Evolutionary conservation across 2,888 invertebrate species (phyloP).

Genomic region (Papilio demoleus): DNA sequence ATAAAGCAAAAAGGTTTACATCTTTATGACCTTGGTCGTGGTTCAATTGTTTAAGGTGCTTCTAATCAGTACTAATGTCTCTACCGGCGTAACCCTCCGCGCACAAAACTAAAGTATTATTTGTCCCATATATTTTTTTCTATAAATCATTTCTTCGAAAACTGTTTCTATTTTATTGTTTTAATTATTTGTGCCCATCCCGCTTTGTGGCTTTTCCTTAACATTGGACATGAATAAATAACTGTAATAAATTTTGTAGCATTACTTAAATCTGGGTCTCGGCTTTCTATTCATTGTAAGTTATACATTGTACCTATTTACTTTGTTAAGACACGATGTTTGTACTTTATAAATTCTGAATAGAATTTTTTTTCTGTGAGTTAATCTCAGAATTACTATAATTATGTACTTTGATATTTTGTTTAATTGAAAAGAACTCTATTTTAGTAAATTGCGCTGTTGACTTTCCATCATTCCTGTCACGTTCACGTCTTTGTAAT

Average conservation of each 20-base stretch:
- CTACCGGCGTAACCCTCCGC: no score
- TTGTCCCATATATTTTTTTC: not conserved
- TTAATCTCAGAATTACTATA: no score
- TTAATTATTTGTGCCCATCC: conserved; percentile 27
- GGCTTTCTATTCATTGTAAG: conserved; percentile 7
- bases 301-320: not conserved
- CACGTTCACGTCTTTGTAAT: conserved; percentile 23
- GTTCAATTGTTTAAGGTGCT: no score
- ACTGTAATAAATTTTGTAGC: conserved; percentile 27
- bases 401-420: no score
- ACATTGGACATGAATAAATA: conserved; percentile 28
- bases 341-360: not conserved
- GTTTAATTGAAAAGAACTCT: not conserved
- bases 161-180: conserved; percentile 25
- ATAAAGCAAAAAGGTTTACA: no score
- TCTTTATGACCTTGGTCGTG: no score
- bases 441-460: not conserved
- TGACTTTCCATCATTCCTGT: conserved; percentile 16
- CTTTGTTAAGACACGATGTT: not conserved
- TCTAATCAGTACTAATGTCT: no score
- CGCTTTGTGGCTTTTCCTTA: conserved; percentile 31
- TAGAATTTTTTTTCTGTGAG: not conserved
- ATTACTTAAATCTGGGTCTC: conserved; percentile 19
- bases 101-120: no score
- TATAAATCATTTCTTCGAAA: not conserved